Conservation (phyloP, 2,113 vertebrate genomes). For the Carassius gibelio region DNA sequence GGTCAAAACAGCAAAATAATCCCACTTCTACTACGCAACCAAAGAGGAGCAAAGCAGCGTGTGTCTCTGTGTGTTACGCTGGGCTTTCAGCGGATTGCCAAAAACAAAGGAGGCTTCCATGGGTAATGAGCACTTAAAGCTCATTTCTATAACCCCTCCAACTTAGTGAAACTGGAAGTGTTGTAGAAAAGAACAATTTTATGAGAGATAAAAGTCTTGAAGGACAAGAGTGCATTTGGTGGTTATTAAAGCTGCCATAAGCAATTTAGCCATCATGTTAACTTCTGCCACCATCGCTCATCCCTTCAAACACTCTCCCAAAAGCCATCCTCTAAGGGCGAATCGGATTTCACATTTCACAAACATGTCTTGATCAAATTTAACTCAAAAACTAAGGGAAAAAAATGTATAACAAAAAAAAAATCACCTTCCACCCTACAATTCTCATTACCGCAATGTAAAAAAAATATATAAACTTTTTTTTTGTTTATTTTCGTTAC, state of each 20-base stretch:
- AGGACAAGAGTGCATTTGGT: not conserved
- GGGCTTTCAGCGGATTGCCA: not conserved
- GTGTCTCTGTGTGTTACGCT: constrained; percentile 34
- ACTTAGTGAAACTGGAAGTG: not conserved
- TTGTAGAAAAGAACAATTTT: no score
- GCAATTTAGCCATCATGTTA: not conserved
- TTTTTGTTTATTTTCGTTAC: not conserved
- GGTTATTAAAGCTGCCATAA: not conserved
- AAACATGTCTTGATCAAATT: not conserved
- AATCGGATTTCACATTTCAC: not conserved
- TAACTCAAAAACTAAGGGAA: no score
- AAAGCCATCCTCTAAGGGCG: not conserved
- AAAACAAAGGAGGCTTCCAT: not conserved
- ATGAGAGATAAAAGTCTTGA: not conserved
- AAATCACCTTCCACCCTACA: no score
- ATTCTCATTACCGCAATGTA: not conserved
- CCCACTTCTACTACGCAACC: constrained; percentile 3
- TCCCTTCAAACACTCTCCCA: not conserved
- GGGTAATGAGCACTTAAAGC: constrained; percentile 22
- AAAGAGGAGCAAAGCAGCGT: constrained; percentile 13
- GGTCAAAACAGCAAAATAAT: constrained; percentile 4
- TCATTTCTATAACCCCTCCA: not conserved
- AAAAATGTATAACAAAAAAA: no score
- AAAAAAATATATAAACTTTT: not conserved
- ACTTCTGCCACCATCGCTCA: no score